phyloP scores from a whole-genome alignment of 2,113 vertebrate species.

The Gorsachius goisagi region DNA sequence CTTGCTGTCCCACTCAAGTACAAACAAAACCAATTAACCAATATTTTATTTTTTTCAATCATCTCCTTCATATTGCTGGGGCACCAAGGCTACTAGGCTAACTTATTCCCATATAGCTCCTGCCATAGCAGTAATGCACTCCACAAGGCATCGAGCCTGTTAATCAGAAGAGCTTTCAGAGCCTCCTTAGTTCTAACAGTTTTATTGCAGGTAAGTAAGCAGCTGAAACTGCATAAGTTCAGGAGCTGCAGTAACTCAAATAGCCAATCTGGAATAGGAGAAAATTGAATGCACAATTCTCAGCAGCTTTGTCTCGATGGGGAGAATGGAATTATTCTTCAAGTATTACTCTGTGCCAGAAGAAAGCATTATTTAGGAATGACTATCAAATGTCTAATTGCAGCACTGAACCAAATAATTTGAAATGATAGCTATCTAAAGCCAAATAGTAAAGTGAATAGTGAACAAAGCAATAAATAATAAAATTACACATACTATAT shows the following conservation, averaged over 20 bases:
- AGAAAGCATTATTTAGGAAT: slow-evolving; percentile 16
- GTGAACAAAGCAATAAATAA: slow-evolving; percentile 55
- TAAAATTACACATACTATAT: neutral
- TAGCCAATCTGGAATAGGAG: neutral
- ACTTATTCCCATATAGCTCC: neutral
- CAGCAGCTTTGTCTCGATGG: neutral
- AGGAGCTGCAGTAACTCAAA: slow-evolving; percentile 15
- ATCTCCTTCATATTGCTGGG: neutral
- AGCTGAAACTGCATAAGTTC: neutral
- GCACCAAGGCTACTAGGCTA: neutral
- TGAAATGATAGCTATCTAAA: slow-evolving; percentile 37
- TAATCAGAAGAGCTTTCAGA: slow-evolving; percentile 34
- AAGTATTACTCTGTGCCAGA: neutral
- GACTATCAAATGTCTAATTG: slow-evolving; percentile 11
- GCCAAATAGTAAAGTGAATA: slow-evolving; percentile 22
- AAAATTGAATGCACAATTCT: slow-evolving; percentile 23
- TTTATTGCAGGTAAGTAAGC: slow-evolving; percentile 21
- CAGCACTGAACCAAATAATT: slow-evolving; percentile 19
- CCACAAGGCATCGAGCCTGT: neutral
- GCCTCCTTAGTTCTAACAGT: slow-evolving; percentile 1
- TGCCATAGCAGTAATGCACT: neutral
- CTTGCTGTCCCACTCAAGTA: neutral
- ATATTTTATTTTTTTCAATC: neutral
- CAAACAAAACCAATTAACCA: neutral
- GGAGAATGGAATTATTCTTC: slow-evolving; percentile 25